Conservation (phyloP, 2,888 invertebrate genomes). For the Nowickia ferox region DNA sequence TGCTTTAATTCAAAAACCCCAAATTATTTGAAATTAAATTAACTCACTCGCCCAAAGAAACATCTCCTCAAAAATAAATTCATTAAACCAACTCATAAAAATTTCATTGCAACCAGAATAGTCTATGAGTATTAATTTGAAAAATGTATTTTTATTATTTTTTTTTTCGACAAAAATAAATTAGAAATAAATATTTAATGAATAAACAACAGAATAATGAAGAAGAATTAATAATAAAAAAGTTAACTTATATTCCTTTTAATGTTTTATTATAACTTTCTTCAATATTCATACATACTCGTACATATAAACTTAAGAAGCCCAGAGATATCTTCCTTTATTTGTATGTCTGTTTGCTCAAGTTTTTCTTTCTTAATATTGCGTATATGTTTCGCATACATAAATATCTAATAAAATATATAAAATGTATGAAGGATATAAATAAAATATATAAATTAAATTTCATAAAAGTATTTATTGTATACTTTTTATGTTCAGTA, state of each 20-base stretch:
- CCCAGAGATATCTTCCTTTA: constrained; percentile 17
- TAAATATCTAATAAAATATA: constrained; percentile 11
- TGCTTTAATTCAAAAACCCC: too few relatives aligned
- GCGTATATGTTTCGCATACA: neutral
- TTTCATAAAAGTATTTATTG: constrained; percentile 70
- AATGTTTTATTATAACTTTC: neutral
- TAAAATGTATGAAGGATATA: constrained; percentile 2
- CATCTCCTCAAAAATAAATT: neutral
- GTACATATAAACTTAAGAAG: neutral
- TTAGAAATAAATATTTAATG: neutral
- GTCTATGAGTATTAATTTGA: neutral
- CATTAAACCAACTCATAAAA: constrained; percentile 2
- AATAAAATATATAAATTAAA: constrained; percentile 63
- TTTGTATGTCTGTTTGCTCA: neutral
- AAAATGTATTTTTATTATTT: neutral
- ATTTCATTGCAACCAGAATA: neutral
- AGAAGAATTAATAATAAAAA: neutral
- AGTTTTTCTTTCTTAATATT: neutral
- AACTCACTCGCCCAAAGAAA: too few relatives aligned
- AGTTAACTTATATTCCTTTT: neutral
- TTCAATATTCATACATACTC: neutral
- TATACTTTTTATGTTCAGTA: constrained; percentile 64
- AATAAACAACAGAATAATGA: neutral
- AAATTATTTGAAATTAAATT: too few relatives aligned
- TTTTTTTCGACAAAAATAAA: neutral